Evolutionary conservation across 35 echinoderm and acorn worm species (phyloP), one percentile per base, ranked within the genome.

Genomic region (Apostichopus californicus): DNA sequence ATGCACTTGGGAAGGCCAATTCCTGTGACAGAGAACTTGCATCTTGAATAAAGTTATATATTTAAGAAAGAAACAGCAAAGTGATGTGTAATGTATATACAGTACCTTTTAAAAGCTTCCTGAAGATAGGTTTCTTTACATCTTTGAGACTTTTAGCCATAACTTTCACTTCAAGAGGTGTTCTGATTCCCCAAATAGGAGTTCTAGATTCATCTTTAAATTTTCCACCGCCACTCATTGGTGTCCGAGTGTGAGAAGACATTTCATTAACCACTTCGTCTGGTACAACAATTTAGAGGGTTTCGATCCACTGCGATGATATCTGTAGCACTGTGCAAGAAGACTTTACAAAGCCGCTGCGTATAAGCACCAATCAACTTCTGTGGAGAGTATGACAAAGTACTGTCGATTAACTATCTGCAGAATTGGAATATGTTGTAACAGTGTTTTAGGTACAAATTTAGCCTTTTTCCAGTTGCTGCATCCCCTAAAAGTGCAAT

Each of bases 71-170:
- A 68, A 68, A 68, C 9, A 68, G 18, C 64, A 68, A 68, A 18
- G 64, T 46, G 34, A 18, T 68, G 64, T 11, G 4, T 18, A 8
- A 71, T 57, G 54, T 23, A 25, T 25, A 25, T 25, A 25, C 24
- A 25, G 24, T 25, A 87, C 86, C 86, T 66, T 87, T 87, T 22
- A 87, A 34, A 13, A 87, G 20, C 24, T 87, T 87, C 86, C 64
- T 63, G 57, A 87, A 87, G n/a, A 20, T 71, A 22, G 86, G 86
- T 71, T 87, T 87, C n/a, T 87, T 87, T 13, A 87, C 86, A 87
- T 87, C 86, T 25, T 87, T 87, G 21, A 87, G 61, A 87, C 20
- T 87, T 66, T 87, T 87, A 24, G 86, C 86, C 86, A 87, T 87
- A 26, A 71, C 64, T 71, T 87, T 87, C 3, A 87, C 57, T 59